phyloP scores from a whole-genome alignment of 1,140 invertebrate species.

The Lucilia cuprina region DNA sequence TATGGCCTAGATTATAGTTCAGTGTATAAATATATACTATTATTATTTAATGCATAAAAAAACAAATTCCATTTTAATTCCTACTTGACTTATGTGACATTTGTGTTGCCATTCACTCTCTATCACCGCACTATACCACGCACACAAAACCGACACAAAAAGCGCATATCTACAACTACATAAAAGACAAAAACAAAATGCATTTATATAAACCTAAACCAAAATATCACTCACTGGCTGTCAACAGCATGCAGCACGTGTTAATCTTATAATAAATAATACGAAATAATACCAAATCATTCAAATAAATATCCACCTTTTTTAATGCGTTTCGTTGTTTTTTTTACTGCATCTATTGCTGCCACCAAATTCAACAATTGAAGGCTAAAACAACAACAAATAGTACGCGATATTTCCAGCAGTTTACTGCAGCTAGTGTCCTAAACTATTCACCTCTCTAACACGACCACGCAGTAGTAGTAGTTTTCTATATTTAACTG shows the following conservation, averaged over 20 bases:
- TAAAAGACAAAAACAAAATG: not conserved
- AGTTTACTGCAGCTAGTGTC: not conserved
- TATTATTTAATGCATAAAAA: too few species aligned
- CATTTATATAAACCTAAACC: not conserved
- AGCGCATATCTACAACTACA: not conserved
- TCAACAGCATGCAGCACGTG: not conserved
- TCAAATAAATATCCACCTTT: not conserved
- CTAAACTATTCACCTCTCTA: not conserved
- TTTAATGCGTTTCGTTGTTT: not conserved
- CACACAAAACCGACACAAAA: not conserved
- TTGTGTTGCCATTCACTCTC: not conserved
- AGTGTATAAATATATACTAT: too few species aligned
- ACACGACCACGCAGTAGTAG: not conserved
- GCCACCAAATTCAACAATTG: conserved; percentile 5
- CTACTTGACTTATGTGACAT: conserved; percentile 5
- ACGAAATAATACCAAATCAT: not conserved
- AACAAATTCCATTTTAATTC: not conserved
- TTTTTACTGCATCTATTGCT: not conserved
- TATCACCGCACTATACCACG: too few species aligned
- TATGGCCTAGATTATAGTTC: too few species aligned
- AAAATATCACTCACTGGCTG: not conserved
- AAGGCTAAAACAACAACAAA: not conserved
- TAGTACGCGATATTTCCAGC: not conserved
- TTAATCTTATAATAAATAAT: conserved; percentile 3
- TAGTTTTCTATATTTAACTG: not conserved